phyloP scores from a whole-genome alignment of 2,113 vertebrate species.

The Sitta europaea region DNA sequence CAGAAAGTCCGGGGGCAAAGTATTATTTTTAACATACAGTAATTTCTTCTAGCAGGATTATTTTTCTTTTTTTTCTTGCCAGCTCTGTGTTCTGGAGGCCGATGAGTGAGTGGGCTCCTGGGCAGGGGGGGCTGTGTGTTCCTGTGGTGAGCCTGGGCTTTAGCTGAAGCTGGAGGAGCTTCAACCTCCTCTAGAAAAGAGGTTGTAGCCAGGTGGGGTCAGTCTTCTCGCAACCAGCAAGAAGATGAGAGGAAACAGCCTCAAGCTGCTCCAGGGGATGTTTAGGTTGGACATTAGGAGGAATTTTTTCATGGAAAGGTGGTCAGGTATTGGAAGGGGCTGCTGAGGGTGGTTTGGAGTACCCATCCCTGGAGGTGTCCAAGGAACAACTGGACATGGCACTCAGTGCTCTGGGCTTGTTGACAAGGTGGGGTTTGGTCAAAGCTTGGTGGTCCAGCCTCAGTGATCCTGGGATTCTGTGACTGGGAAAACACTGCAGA shows the following conservation, averaged over 20 bases:
- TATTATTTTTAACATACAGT: slow-evolving; percentile 20
- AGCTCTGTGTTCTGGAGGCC: not conserved
- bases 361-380: not conserved
- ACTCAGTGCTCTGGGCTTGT: not conserved
- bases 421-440: not conserved
- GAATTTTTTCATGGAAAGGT: not conserved
- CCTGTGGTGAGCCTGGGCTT: rapidly evolving
- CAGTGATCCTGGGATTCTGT: not conserved
- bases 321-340: not conserved
- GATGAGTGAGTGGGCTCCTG: not conserved
- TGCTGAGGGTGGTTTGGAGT: not conserved
- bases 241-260: not conserved
- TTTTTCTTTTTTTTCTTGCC: not conserved
- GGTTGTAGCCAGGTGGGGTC: not conserved
- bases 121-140: not conserved
- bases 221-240: not conserved
- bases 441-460: not conserved
- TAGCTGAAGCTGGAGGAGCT: not conserved
- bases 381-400: not conserved
- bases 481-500: rapidly evolving
- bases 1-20: slow-evolving; percentile 58
- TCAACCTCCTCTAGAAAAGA: too few species aligned
- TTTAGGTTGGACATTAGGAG: not conserved
- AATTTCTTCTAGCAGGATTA: slow-evolving; percentile 3
- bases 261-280: not conserved